Evolutionary conservation across 2,888 invertebrate genomes (phyloP).

Genomic region (Vannuccia rotundouncinata): DNA sequence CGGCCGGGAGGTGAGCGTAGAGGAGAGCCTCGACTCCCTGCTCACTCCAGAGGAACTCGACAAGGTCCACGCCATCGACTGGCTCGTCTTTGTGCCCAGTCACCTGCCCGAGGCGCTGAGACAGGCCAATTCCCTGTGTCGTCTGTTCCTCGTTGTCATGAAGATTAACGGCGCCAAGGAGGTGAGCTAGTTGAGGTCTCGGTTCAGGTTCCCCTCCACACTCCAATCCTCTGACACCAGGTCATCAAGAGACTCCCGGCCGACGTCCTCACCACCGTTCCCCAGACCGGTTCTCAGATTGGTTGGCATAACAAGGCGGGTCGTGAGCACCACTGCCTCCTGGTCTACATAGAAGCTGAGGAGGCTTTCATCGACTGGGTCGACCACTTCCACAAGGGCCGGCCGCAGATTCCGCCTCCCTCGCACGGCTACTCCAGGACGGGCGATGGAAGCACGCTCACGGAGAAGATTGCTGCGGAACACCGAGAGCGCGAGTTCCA

Average conservation of each 20-base stretch:
- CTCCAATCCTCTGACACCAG: neutral
- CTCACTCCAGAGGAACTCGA: constrained; percentile 3
- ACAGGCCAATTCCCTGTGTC: constrained; percentile 80
- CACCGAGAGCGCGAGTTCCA: constrained; percentile 73
- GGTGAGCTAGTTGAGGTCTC: neutral
- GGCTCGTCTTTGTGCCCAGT: constrained; percentile 58
- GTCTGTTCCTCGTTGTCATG: constrained; percentile 65
- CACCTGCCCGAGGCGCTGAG: constrained; percentile 74
- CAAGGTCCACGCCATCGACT: constrained; percentile 43
- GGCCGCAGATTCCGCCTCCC: constrained; percentile 60
- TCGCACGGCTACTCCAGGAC: neutral
- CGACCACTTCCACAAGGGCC: constrained; percentile 70
- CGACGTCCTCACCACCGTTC: neutral
- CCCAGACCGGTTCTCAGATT: neutral
- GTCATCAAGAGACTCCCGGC: neutral
- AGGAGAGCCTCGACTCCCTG: constrained; percentile 22
- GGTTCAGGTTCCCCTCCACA: neutral
- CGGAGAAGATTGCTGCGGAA: constrained; percentile 79
- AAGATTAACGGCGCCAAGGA: constrained; percentile 26
- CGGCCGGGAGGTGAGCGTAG: constrained; percentile 32
- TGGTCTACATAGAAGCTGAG: constrained; percentile 76
- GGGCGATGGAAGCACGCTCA: constrained; percentile 45
- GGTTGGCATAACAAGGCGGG: constrained; percentile 58
- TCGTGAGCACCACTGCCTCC: constrained; percentile 78
- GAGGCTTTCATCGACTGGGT: constrained; percentile 85